phyloP scores from a whole-genome alignment of 2,888 invertebrate genomes.

The Cephalotes varians region DNA sequence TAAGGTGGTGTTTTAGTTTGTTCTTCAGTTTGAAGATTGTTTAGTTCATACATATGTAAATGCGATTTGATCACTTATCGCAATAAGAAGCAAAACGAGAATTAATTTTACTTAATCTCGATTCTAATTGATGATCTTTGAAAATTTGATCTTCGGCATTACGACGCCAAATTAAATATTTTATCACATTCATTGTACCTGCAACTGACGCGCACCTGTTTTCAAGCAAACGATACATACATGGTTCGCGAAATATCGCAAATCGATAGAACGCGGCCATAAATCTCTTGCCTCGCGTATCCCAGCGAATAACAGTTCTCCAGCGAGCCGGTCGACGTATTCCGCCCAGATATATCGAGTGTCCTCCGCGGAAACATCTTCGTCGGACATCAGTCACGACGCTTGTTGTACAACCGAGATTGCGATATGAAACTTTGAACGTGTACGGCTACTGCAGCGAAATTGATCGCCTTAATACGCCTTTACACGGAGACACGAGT shows the following conservation, averaged over 20 bases:
- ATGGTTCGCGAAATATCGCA: conserved; percentile 53
- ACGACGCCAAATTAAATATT: conserved; percentile 42
- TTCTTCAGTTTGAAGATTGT: too few species aligned
- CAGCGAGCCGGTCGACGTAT: conserved; percentile 51
- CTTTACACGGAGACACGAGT: conserved; percentile 1
- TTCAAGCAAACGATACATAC: conserved; percentile 28
- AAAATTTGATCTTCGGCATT: not conserved
- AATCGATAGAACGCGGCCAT: conserved; percentile 60
- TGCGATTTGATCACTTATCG: not conserved
- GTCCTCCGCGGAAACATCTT: conserved; percentile 61
- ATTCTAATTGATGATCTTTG: conserved; percentile 27
- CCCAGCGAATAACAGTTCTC: conserved; percentile 63
- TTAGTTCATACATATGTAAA: not conserved
- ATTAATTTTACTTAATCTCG: conserved; percentile 24
- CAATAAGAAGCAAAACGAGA: not conserved
- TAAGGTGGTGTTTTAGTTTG: not conserved
- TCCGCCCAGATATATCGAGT: conserved; percentile 46
- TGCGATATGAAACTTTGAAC: conserved; percentile 54
- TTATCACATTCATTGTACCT: conserved; percentile 39
- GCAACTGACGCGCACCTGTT: conserved; percentile 40
- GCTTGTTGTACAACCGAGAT: conserved; percentile 44
- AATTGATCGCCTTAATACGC: conserved; percentile 35
- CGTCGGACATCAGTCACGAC: conserved; percentile 64
- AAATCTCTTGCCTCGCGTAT: conserved; percentile 60
- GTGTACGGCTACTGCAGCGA: conserved; percentile 7